A percentile compares a stretch with the other conserved stretches of the same genome.
Conservation (phyloP, 64 coral and sea anemone genomes). For the Stichodactyla helianthus region DNA sequence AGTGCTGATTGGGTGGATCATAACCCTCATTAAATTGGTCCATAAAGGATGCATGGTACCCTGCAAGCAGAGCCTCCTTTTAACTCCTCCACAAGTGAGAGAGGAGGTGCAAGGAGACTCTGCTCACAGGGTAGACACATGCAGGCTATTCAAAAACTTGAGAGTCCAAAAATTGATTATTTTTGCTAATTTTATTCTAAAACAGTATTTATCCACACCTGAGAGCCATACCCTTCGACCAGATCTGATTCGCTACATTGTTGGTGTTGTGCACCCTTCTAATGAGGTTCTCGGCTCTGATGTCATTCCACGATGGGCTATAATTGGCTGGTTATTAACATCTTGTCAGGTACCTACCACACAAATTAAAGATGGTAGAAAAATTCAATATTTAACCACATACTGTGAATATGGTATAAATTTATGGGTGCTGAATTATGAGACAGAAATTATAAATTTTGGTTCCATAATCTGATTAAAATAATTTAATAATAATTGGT, state of each 20-base stretch:
- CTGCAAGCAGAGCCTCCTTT: no score
- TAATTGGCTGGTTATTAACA: conserved; percentile 94
- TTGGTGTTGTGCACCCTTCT: conserved; percentile 95
- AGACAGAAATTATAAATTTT: no score
- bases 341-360: conserved; percentile 48
- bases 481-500: no score
- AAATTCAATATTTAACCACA: no score
- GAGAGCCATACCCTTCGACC: conserved; percentile 86
- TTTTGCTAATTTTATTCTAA: background rate
- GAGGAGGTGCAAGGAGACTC: background rate
- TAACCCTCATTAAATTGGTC: background rate
- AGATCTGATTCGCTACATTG: conserved; percentile 94
- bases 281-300: conserved; percentile 98
- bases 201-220: conserved; percentile 71
- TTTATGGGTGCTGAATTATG: no score
- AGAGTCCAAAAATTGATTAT: background rate
- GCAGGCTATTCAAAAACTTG: background rate
- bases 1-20: background rate
- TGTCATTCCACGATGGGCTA: conserved; percentile 92
- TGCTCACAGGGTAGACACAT: background rate
- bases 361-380: no score
- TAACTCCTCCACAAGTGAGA: no score
- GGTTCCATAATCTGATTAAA: no score
- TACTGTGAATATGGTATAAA: no score
- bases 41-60: background rate